Conservation (phyloP, 2,797 vertebrate genomes). For the Aselliscus stoliczkanus region DNA sequence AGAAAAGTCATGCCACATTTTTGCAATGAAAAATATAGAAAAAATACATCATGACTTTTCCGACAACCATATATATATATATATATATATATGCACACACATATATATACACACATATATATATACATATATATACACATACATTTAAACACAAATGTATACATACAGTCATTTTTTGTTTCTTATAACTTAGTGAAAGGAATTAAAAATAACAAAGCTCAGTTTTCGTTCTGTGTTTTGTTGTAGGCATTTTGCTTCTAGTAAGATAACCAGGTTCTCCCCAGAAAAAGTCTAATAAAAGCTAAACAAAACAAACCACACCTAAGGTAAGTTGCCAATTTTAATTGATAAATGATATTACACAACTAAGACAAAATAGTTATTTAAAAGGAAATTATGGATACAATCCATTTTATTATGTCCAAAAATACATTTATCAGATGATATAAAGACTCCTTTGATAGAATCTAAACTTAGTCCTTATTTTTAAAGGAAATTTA, state of each 20-base stretch:
- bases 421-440: not conserved
- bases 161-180: not conserved
- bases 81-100: too few species aligned
- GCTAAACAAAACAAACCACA: not conserved
- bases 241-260: not conserved
- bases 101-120: too few species aligned
- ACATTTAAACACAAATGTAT: not conserved
- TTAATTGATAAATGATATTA: not conserved
- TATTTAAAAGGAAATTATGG: not conserved
- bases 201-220: not conserved
- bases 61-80: too few species aligned
- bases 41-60: too few species aligned
- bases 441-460: not conserved
- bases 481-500: not conserved
- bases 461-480: not conserved
- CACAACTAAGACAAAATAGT: not conserved
- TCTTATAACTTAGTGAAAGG: not conserved
- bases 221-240: not conserved
- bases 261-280: not conserved
- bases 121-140: too few species aligned
- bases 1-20: too few species aligned
- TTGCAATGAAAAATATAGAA: too few species aligned
- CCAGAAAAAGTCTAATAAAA: not conserved
- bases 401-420: not conserved
- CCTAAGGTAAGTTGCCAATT: not conserved